Percentiles rank a stretch among this genome's conserved stretches.
phyloP scores from a whole-genome alignment of 2,888 invertebrate species.

The Drosophila borealis region DNA sequence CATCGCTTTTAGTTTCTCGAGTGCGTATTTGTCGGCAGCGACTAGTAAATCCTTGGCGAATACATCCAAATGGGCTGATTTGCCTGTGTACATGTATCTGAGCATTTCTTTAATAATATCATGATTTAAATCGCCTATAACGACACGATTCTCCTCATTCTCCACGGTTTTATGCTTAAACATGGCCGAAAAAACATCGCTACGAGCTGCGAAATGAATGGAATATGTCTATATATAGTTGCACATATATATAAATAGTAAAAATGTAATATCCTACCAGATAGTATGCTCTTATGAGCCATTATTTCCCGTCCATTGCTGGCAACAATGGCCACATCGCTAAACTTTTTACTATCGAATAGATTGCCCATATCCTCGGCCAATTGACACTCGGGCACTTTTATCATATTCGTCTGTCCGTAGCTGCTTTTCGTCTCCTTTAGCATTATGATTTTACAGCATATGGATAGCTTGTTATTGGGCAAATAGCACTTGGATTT shows the following conservation, averaged over 20 bases:
- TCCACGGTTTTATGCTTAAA: slow-evolving; percentile 99
- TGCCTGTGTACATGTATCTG: slow-evolving; percentile 98
- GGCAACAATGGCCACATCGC: slow-evolving; percentile 97
- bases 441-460: slow-evolving; percentile 97
- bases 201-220: slow-evolving; percentile 89
- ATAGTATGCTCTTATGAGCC: slow-evolving; percentile 97
- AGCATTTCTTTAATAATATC: slow-evolving; percentile 98
- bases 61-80: slow-evolving; percentile 96
- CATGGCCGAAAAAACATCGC: slow-evolving; percentile 99
- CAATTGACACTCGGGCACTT: slow-evolving; percentile 95
- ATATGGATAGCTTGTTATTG: slow-evolving; percentile 99
- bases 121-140: slow-evolving; percentile 98
- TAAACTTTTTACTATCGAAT: slow-evolving; percentile 98
- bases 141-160: slow-evolving; percentile 96
- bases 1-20: slow-evolving; percentile 99
- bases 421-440: slow-evolving; percentile 79
- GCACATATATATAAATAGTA: slow-evolving; percentile 4
- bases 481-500: slow-evolving; percentile 99
- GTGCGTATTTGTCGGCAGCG: slow-evolving; percentile 98
- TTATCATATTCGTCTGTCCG: slow-evolving; percentile 98
- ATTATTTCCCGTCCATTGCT: slow-evolving; percentile 92
- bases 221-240: no score
- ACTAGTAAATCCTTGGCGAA: slow-evolving; percentile 99
- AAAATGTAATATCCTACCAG: slow-evolving; percentile 24
- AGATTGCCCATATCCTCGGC: slow-evolving; percentile 97